Evolutionary conservation across 2,888 invertebrate genomes (phyloP).

Genomic region (Andrena trimmerana): DNA sequence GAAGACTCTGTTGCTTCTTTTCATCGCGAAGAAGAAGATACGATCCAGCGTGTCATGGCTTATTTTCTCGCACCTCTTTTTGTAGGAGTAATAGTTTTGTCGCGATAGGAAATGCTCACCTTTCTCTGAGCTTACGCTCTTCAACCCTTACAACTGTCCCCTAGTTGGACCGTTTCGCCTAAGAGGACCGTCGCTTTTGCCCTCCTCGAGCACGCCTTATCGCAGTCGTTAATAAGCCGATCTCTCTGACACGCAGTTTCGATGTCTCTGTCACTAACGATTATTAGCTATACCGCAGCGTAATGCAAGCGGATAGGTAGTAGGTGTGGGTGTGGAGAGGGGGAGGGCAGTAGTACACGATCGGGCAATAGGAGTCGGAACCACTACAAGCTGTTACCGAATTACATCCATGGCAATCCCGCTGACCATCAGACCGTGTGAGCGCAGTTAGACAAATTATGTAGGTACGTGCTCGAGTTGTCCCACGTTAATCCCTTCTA

Average conservation of each 20-base stretch:
- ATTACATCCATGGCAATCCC: constrained; percentile 75
- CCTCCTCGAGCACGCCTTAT: constrained; percentile 5
- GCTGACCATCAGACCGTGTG: constrained; percentile 71
- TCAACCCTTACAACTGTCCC: no score
- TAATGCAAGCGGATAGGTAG: constrained; percentile 62
- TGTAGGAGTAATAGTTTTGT: no score
- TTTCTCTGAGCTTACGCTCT: no score
- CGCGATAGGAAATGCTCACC: no score
- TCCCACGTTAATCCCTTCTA: constrained; percentile 55
- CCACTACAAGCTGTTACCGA: constrained; percentile 79
- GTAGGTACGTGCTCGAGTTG: constrained; percentile 72
- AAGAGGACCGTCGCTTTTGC: background rate
- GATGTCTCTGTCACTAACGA: constrained; percentile 74
- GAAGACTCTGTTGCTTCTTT: constrained; percentile 27
- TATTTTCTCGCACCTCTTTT: no score
- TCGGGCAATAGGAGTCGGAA: constrained; percentile 72
- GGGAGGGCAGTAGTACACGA: constrained; percentile 66
- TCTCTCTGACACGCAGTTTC: constrained; percentile 44
- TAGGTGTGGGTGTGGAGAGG: constrained; percentile 1
- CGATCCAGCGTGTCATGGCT: background rate
- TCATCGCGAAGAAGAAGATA: background rate
- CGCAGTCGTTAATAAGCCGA: constrained; percentile 57
- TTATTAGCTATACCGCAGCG: constrained; percentile 72
- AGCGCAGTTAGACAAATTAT: constrained; percentile 77
- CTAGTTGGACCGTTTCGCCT: background rate